Evolutionary conservation across 2,113 vertebrate species (phyloP).

Genomic region (Vicugna pacos): DNA sequence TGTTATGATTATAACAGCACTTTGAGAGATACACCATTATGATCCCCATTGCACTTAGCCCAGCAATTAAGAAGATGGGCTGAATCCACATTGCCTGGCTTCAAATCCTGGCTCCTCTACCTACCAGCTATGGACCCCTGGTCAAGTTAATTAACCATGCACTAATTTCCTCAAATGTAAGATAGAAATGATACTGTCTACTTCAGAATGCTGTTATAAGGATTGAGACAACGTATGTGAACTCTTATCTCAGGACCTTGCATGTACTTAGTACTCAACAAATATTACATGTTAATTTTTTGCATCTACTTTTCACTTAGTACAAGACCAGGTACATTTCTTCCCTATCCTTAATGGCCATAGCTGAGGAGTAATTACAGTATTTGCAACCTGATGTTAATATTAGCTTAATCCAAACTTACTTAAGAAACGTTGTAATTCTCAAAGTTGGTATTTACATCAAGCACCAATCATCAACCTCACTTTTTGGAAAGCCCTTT

Average conservation of each 20-base stretch:
- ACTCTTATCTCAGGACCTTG: not conserved
- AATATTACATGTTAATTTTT: not conserved
- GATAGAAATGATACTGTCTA: not conserved
- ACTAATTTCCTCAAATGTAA: not conserved
- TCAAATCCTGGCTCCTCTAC: not conserved
- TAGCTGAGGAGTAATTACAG: not conserved
- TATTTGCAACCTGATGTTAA: conserved; percentile 25
- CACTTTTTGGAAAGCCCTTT: not conserved
- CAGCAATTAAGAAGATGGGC: not conserved
- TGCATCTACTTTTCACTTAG: not conserved
- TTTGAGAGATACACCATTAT: not conserved
- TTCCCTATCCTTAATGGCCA: not conserved
- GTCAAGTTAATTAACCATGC: not conserved
- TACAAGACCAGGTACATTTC: not conserved
- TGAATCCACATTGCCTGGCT: not conserved
- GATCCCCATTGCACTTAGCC: not conserved
- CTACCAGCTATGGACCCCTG: not conserved
- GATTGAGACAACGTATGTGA: not conserved
- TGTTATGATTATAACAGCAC: not conserved
- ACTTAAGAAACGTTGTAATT: not conserved
- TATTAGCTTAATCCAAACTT: not conserved
- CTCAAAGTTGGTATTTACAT: not conserved
- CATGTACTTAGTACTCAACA: not conserved
- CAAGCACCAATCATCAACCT: not conserved
- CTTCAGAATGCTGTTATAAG: not conserved